These are phyloP conservation scores for Phrynocephalus vlangalii DNA, from an alignment of 2,797 vertebrate genomes.

Conservation along the genomic window DNA sequence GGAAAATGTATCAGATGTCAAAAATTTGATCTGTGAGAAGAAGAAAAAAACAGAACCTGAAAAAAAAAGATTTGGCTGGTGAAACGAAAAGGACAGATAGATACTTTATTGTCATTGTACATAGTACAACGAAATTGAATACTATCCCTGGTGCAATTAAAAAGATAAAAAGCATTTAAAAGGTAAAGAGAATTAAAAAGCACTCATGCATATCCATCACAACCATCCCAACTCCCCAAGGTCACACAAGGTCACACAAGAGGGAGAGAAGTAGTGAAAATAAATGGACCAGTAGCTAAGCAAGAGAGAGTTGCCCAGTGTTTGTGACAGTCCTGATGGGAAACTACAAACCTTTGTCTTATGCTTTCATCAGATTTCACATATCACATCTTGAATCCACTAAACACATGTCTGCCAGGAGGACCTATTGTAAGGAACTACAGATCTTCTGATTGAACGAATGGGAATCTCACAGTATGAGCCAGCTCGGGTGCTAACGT, in stretches of 20 bases:
- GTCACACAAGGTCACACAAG: neutral
- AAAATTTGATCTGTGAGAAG: slow-evolving; percentile 41
- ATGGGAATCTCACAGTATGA: too few relatives aligned
- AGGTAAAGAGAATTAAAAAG: too few relatives aligned
- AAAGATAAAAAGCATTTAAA: too few relatives aligned
- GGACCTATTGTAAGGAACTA: slow-evolving; percentile 40
- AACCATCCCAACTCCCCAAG: too few relatives aligned
- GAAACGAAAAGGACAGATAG: too few relatives aligned
- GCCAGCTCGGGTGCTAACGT: too few relatives aligned
- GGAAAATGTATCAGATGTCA: slow-evolving; percentile 34
- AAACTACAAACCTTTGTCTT: slow-evolving; percentile 52
- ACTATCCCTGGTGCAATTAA: too few relatives aligned
- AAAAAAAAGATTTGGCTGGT: too few relatives aligned
- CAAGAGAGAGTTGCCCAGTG: slow-evolving; percentile 60
- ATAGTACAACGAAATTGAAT: too few relatives aligned
- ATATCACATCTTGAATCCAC: slow-evolving; percentile 42
- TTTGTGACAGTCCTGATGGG: slow-evolving; percentile 52
- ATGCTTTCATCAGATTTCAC: slow-evolving; percentile 31
- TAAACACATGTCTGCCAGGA: slow-evolving; percentile 54
- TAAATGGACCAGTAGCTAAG: slow-evolving; percentile 50
- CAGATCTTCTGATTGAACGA: neutral
- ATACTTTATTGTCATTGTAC: too few relatives aligned
- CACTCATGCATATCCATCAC: too few relatives aligned
- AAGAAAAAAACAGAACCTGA: neutral
- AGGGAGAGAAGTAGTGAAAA: slow-evolving; percentile 49